Conservation (phyloP, 2,113 vertebrate species). For the Amblyornis subalaris region DNA sequence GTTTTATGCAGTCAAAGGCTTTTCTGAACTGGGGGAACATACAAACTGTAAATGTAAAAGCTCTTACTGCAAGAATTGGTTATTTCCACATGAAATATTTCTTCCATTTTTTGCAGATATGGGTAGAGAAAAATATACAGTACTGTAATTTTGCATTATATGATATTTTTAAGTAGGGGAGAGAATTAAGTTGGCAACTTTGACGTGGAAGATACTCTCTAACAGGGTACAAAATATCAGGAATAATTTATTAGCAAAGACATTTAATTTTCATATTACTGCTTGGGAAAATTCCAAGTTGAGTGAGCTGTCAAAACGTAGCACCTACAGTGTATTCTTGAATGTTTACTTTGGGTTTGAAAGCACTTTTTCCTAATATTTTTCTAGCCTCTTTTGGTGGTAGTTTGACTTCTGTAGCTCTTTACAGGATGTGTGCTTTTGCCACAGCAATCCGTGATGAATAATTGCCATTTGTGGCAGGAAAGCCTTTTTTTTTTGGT, state of each 20-base stretch:
- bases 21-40: slow-evolving; percentile 26
- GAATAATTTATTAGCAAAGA: slow-evolving; percentile 60
- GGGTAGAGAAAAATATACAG: slow-evolving; percentile 42
- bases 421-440: slow-evolving; percentile 46
- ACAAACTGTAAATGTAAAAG: not conserved
- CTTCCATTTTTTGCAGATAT: slow-evolving; percentile 56
- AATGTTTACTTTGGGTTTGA: slow-evolving; percentile 60
- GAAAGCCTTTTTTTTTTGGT: not conserved
- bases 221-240: slow-evolving; percentile 64
- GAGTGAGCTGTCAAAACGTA: slow-evolving; percentile 20
- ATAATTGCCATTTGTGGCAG: slow-evolving; percentile 39
- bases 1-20: slow-evolving; percentile 33
- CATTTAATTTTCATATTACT: not conserved
- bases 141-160: slow-evolving; percentile 56
- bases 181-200: slow-evolving; percentile 28
- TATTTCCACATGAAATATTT: slow-evolving; percentile 36
- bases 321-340: slow-evolving; percentile 49
- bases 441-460: slow-evolving; percentile 7
- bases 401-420: slow-evolving; percentile 46
- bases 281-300: slow-evolving; percentile 29
- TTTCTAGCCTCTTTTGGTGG: slow-evolving; percentile 57
- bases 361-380: slow-evolving; percentile 67
- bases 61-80: slow-evolving; percentile 35
- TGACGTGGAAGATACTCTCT: slow-evolving; percentile 25
- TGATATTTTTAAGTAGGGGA: slow-evolving; percentile 50